A percentile compares a stretch with the other conserved stretches of the same genome.
Conservation (phyloP, 2,888 invertebrate species). For the Cataglyphis albicans region DNA sequence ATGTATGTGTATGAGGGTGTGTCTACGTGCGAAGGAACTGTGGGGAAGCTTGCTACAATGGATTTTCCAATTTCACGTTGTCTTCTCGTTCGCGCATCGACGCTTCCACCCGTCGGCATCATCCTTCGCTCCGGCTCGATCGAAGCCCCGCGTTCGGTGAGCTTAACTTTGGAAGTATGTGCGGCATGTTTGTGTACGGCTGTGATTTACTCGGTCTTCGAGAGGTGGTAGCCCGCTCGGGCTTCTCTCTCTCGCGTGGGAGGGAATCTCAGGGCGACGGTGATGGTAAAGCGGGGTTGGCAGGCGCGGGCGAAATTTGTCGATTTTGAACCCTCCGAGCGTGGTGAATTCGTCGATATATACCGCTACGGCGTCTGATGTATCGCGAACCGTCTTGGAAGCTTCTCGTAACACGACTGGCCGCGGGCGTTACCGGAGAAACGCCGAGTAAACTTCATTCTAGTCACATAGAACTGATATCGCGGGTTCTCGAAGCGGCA, state of each 20-base stretch:
- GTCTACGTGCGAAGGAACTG: not conserved
- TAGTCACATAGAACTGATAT: conserved; percentile 68
- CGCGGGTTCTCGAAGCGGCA: conserved; percentile 50
- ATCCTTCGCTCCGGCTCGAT: conserved; percentile 53
- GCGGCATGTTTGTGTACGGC: conserved; percentile 77
- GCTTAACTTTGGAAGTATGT: conserved; percentile 79
- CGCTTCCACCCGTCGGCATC: conserved; percentile 53
- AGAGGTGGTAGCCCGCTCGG: conserved; percentile 32
- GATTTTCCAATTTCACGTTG: conserved; percentile 70
- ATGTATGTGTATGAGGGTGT: not conserved
- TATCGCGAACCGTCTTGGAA: conserved; percentile 66
- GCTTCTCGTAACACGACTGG: conserved; percentile 65
- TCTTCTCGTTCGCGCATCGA: conserved; percentile 61
- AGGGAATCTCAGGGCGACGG: conserved; percentile 54
- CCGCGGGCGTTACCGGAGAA: conserved; percentile 63
- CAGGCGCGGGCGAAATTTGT: conserved; percentile 74
- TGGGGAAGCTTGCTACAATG: conserved; percentile 43
- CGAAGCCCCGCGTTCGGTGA: conserved; percentile 54
- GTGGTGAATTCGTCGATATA: conserved; percentile 74
- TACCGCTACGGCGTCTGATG: conserved; percentile 59
- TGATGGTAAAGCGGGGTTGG: conserved; percentile 42
- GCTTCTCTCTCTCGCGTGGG: conserved; percentile 28
- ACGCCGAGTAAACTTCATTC: conserved; percentile 70
- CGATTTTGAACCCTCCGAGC: conserved; percentile 72
- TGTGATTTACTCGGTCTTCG: conserved; percentile 79